Evolutionary conservation across 2,113 vertebrate genomes (phyloP).

Genomic region (Regulus satrapa): DNA sequence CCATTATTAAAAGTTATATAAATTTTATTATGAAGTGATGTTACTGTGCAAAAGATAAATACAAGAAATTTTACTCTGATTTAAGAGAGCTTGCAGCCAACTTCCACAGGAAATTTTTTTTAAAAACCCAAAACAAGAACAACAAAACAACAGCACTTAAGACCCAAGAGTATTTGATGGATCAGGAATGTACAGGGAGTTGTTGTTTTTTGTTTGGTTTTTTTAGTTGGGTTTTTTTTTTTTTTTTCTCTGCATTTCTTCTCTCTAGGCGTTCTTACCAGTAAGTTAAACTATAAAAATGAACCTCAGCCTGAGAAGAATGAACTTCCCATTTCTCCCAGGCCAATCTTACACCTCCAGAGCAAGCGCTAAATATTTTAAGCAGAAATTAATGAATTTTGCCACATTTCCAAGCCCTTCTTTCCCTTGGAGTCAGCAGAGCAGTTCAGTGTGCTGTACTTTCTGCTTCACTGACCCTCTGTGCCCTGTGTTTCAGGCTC

Average conservation of each 20-base stretch:
- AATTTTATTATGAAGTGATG: background rate
- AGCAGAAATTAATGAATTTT: slow-evolving; percentile 29
- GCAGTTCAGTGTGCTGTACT: background rate
- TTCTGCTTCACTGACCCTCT: background rate
- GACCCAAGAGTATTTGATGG: background rate
- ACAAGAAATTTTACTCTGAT: background rate
- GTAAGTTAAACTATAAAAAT: background rate
- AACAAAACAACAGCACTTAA: background rate
- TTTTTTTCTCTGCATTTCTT: background rate
- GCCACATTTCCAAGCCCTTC: background rate
- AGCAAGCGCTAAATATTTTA: background rate
- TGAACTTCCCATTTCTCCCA: background rate
- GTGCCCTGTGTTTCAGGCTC: background rate
- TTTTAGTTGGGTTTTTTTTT: too few species aligned
- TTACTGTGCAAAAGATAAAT: background rate
- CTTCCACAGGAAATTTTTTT: background rate
- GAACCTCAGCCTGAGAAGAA: background rate
- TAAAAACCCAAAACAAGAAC: too few species aligned
- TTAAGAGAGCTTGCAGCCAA: background rate
- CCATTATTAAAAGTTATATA: background rate
- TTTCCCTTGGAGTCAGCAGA: background rate
- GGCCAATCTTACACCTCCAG: background rate
- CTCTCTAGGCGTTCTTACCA: background rate
- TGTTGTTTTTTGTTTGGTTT: too few species aligned
- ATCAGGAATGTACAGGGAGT: background rate